Evolutionary conservation across 2,797 vertebrate species (phyloP).

Genomic region (Acestrorhynchus altus): DNA sequence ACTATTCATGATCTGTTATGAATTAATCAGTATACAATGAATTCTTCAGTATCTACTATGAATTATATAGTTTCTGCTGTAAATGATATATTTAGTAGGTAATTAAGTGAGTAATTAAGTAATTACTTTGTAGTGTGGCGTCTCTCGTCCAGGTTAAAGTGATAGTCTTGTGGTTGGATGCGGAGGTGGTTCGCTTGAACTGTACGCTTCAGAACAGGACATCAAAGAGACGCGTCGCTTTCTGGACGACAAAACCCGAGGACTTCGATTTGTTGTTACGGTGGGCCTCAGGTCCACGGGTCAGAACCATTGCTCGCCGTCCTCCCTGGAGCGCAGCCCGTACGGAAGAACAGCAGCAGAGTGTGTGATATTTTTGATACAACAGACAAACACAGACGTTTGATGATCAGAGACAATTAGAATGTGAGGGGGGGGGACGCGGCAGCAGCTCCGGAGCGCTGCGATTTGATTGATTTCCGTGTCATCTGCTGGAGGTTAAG

Average conservation of each 20-base stretch:
- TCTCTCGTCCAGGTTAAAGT: no score
- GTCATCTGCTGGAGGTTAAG: slow-evolving; percentile 51
- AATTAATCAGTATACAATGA: not conserved
- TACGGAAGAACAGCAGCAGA: not conserved
- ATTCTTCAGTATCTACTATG: not conserved
- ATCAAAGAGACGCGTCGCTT: not conserved
- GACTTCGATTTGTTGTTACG: not conserved
- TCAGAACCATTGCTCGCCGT: not conserved
- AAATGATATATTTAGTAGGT: not conserved
- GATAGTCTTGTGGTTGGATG: no score
- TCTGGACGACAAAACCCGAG: not conserved
- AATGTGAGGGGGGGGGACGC: not conserved
- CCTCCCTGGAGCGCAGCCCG: not conserved
- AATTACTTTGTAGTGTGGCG: not conserved
- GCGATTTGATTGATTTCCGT: slow-evolving; percentile 36
- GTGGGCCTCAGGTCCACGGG: not conserved
- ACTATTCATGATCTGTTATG: not conserved
- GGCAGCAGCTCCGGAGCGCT: not conserved
- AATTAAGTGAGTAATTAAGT: no score
- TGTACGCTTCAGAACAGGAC: no score
- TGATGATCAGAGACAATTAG: slow-evolving; percentile 33
- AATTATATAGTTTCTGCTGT: not conserved
- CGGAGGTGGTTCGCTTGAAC: no score
- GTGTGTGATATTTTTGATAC: slow-evolving; percentile 18
- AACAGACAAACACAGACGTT: slow-evolving; percentile 11